phyloP scores from a whole-genome alignment of 2,888 invertebrate species.

The Epinotia nisella region DNA sequence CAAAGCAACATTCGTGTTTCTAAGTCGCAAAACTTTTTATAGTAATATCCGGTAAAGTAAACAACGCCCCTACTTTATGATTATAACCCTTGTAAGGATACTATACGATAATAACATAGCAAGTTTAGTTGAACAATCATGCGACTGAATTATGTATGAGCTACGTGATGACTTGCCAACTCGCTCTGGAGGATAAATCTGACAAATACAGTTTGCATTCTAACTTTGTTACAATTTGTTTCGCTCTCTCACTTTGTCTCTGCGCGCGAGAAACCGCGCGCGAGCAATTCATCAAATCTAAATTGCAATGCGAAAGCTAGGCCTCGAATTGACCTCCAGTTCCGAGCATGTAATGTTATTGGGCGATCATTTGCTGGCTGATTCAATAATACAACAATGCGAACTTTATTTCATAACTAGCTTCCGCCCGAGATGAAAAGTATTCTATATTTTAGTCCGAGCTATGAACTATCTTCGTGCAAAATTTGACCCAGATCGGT shows the following conservation, averaged over 20 bases:
- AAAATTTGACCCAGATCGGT: too few relatives aligned
- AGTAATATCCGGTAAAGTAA: neutral
- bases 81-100: constrained; percentile 23
- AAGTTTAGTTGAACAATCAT: constrained; percentile 41
- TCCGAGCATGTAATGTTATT: constrained; percentile 12
- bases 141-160: constrained; percentile 40
- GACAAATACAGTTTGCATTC: neutral
- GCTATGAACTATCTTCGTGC: too few relatives aligned
- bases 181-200: neutral
- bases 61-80: constrained; percentile 22
- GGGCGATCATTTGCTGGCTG: constrained; percentile 18
- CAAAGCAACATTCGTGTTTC: neutral
- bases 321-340: neutral
- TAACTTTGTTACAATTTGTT: neutral
- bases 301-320: neutral
- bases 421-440: too few relatives aligned
- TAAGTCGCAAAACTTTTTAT: constrained; percentile 4
- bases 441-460: too few relatives aligned
- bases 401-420: constrained; percentile 6
- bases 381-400: constrained; percentile 20
- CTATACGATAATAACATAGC: constrained; percentile 26
- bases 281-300: neutral
- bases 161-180: constrained; percentile 36
- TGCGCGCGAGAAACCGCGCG: too few relatives aligned
- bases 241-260: too few relatives aligned